A percentile compares a stretch with the other conserved stretches of the same genome.
phyloP scores from a whole-genome alignment of 2,888 invertebrate genomes.

The Megastigmus dorsalis region DNA sequence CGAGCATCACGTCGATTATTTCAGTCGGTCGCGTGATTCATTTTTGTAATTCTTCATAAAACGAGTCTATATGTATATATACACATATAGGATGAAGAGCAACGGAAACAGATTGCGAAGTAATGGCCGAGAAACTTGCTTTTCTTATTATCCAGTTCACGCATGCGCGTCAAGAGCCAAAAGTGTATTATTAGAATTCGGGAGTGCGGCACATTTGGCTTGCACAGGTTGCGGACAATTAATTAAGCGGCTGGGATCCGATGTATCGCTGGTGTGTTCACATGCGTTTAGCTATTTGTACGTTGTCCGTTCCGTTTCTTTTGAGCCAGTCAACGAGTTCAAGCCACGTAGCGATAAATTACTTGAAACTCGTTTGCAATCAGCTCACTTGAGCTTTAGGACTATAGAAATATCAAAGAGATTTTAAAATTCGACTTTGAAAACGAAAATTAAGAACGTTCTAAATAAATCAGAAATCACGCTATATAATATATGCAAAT shows the following conservation, averaged over 20 bases:
- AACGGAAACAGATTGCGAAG: constrained; percentile 30
- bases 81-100: not conserved
- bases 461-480: too few species aligned
- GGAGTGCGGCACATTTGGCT: too few species aligned
- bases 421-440: too few species aligned
- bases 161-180: not conserved
- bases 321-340: not conserved
- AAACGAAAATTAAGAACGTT: too few species aligned
- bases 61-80: not conserved
- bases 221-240: too few species aligned
- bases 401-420: too few species aligned
- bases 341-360: constrained; percentile 1
- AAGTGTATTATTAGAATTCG: constrained; percentile 32
- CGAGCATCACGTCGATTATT: constrained; percentile 35
- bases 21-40: constrained; percentile 20
- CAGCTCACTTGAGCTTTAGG: too few species aligned
- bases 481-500: too few species aligned
- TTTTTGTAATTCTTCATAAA: constrained; percentile 6
- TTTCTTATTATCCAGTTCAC: constrained; percentile 19
- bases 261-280: not conserved
- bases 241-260: too few species aligned
- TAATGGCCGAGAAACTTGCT: constrained; percentile 8
- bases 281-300: constrained; percentile 11
- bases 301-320: not conserved
- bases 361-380: too few species aligned